phyloP scores from a whole-genome alignment of 2,113 vertebrate genomes.

The Coryphaenoides rupestris region DNA sequence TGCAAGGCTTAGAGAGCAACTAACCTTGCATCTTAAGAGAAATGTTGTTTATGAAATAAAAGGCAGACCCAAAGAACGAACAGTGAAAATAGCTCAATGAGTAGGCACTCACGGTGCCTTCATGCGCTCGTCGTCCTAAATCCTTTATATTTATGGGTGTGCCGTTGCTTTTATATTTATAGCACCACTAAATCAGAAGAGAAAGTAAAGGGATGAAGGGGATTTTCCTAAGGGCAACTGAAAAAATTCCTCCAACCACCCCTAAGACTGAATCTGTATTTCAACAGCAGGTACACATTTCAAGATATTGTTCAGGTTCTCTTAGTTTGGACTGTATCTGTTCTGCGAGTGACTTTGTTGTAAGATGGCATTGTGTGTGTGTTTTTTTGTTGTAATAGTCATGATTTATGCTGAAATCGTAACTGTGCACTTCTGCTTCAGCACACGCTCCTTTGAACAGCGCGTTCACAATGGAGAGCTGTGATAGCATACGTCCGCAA shows the following conservation, averaged over 20 bases:
- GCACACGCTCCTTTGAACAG: slow-evolving; percentile 28
- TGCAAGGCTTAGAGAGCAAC: slow-evolving; percentile 1
- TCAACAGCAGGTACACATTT: slow-evolving; percentile 3
- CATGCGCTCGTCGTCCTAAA: slow-evolving; percentile 50
- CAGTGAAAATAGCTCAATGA: slow-evolving; percentile 49
- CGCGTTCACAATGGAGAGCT: slow-evolving; percentile 39
- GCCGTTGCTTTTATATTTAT: slow-evolving; percentile 60
- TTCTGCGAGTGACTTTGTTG: slow-evolving; percentile 25
- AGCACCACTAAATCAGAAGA: slow-evolving; percentile 63
- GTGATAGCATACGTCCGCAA: slow-evolving; percentile 45
- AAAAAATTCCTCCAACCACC: slow-evolving; percentile 37
- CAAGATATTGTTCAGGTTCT: too few species aligned
- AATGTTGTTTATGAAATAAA: slow-evolving; percentile 3
- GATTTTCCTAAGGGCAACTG: slow-evolving; percentile 49
- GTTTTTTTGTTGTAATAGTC: slow-evolving; percentile 31
- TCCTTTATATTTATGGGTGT: slow-evolving; percentile 62
- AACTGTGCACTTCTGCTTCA: slow-evolving; percentile 36
- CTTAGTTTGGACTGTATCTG: slow-evolving; percentile 5
- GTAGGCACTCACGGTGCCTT: slow-evolving; percentile 45
- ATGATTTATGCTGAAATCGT: slow-evolving; percentile 26
- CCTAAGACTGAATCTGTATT: slow-evolving; percentile 29
- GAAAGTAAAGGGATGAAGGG: slow-evolving; percentile 58
- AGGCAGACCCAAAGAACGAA: slow-evolving; percentile 24
- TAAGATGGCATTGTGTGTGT: slow-evolving; percentile 24
- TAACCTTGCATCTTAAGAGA: not conserved